Evolutionary conservation across 2,888 invertebrate genomes (phyloP).

Genomic region (Mythimna albipuncta): DNA sequence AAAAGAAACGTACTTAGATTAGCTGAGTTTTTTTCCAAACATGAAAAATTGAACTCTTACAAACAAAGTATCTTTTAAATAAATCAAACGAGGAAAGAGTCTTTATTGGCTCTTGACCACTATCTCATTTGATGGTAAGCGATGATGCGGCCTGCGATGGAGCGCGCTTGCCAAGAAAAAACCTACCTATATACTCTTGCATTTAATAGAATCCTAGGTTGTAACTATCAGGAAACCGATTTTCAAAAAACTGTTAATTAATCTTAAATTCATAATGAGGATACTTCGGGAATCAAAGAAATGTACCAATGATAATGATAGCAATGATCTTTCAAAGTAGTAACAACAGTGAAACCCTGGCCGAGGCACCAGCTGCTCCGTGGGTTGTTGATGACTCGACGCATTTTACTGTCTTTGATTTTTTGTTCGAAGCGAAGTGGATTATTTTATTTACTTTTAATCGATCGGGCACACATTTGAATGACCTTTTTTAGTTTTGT

Average conservation of each 20-base stretch:
- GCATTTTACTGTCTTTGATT: constrained; percentile 11
- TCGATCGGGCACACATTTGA: constrained; percentile 23
- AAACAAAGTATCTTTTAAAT: background rate
- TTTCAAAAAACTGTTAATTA: background rate
- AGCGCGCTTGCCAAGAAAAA: too few relatives aligned
- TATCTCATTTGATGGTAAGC: too few relatives aligned
- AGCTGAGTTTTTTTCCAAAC: background rate
- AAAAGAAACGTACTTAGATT: background rate
- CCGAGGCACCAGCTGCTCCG: constrained; percentile 23
- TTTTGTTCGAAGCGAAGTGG: constrained; percentile 23
- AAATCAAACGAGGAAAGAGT: background rate
- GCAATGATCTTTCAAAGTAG: background rate
- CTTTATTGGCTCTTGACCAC: too few relatives aligned
- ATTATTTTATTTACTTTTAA: constrained; percentile 43
- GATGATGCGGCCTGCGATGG: too few relatives aligned
- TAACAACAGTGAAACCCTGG: constrained; percentile 16
- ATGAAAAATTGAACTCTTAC: background rate
- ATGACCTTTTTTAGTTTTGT: constrained; percentile 15
- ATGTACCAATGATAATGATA: background rate
- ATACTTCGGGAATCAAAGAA: background rate
- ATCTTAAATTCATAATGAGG: background rate
- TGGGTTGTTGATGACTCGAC: constrained; percentile 34
- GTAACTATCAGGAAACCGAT: too few relatives aligned
- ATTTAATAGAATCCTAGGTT: too few relatives aligned
- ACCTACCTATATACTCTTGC: too few relatives aligned